These are phyloP conservation scores for Plecotus auritus DNA, from an alignment of 2,113 vertebrate species.

Conservation along the genomic window DNA sequence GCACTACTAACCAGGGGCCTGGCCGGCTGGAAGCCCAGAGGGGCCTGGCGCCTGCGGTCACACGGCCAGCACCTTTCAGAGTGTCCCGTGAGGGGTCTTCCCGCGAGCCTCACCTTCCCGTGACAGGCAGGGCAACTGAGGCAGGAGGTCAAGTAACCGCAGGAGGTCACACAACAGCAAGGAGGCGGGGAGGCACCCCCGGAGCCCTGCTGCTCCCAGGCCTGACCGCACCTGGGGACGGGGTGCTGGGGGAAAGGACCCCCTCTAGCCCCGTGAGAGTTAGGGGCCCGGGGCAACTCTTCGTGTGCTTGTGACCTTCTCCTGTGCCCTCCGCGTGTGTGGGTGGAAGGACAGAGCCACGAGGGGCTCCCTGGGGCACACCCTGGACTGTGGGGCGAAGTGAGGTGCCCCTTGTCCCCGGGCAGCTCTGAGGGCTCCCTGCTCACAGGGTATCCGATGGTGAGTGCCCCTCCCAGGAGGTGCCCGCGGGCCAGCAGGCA, in stretches of 20 bases:
- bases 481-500: too few species aligned
- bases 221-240: neutral
- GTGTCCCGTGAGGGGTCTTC: accelerated
- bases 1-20: neutral
- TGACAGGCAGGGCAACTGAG: neutral
- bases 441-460: neutral
- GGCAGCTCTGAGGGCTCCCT: neutral
- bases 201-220: neutral
- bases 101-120: accelerated
- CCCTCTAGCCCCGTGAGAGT: neutral
- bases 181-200: neutral
- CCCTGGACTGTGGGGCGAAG: neutral
- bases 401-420: neutral
- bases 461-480: neutral
- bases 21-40: neutral
- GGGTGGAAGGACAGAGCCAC: neutral
- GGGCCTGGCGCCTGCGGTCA: neutral
- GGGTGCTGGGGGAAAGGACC: neutral
- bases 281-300: neutral
- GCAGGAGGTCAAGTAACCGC: too few species aligned
- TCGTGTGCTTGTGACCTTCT: neutral
- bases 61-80: neutral
- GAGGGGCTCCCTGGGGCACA: neutral
- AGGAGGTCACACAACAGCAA: neutral
- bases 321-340: neutral